These are phyloP conservation scores for Magallana gigas DNA, from an alignment of 1,140 invertebrate genomes.

Conservation along the genomic window DNA sequence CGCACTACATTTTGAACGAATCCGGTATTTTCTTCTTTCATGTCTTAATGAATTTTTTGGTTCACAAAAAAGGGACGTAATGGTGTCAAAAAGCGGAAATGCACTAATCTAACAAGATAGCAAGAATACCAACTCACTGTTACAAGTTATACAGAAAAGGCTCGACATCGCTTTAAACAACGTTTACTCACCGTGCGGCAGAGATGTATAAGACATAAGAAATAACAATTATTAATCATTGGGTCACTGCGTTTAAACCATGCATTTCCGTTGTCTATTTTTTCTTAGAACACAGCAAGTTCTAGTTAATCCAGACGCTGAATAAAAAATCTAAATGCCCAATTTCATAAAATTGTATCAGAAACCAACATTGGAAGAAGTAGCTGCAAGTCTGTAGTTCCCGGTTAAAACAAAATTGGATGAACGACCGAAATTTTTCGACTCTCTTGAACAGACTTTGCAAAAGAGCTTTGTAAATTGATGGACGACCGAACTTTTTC, in stretches of 20 bases:
- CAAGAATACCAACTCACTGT: slow-evolving; percentile 12
- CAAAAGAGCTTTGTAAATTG: no score
- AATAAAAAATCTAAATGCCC: no score
- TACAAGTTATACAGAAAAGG: slow-evolving; percentile 26
- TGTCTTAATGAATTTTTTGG: slow-evolving; percentile 3
- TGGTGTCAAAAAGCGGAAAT: slow-evolving; percentile 6
- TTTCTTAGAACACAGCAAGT: neutral
- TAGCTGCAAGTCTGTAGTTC: no score
- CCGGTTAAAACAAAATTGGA: no score
- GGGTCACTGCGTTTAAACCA: slow-evolving; percentile 23
- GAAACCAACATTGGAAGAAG: no score
- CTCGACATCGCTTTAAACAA: slow-evolving; percentile 10
- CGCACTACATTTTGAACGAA: neutral
- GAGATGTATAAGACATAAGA: slow-evolving; percentile 10
- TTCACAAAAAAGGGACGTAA: neutral
- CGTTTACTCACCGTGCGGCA: neutral
- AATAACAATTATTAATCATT: slow-evolving; percentile 4
- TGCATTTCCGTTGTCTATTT: neutral
- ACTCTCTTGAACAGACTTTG: no score
- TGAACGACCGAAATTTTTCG: no score
- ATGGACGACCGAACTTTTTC: no score
- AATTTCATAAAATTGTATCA: no score
- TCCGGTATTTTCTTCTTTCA: neutral
- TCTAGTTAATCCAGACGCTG: neutral
- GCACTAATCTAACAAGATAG: slow-evolving; percentile 6